Evolutionary conservation across 37 sponge, comb jelly and placozoan genomes (phyloP), one percentile per base, ranked within the genome.

Genomic region (Agelas oroides): DNA sequence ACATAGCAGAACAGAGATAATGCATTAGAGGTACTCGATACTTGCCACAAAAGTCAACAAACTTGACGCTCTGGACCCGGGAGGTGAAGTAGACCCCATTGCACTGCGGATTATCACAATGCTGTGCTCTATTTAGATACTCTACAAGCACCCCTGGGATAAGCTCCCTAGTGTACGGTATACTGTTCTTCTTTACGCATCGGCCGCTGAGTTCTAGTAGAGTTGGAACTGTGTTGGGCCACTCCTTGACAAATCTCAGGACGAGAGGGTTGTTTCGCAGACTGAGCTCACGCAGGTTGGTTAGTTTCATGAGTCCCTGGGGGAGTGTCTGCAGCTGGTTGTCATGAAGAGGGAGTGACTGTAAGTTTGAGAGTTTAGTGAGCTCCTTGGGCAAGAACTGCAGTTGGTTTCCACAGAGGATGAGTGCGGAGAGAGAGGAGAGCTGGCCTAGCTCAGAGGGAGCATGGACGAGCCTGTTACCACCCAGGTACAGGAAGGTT

Each of bases 41-140:
- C 75, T 92, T 89, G 36, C 97, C 97, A 81, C 97, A 97, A 67
- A 97, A 97, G 85, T 97, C 97, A 5, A 90, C 93, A 84, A 97
- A 97, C 79, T 92, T 95, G 20, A 97, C 88, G 31, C 86, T 77
- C 65, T 88, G 81, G 16, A 84, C 61, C 21, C 63, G 61, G 1
- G 93, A 84, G 28, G 59, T 85, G 55, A 97, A 97, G 71, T 97
- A 97, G 71, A 97, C 95, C 2, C 97, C 97, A 20, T 59, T 59
- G 46, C 97, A 97, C 33, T 73, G 60, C 0, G 97, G 95, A 34
- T 96, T 96, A 81, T 96, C 97, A 63, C 97, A 97, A 35, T 77
- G 57, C 70, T 78, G 70, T 15, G 95, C 87, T 6, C 65, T 33
- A 46, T 90, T 56, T 36, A 97, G 84, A 53, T 84, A 94, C 12